Evolutionary conservation across 2,797 vertebrate genomes (phyloP).

Genomic region (Coregonus sp.): DNA sequence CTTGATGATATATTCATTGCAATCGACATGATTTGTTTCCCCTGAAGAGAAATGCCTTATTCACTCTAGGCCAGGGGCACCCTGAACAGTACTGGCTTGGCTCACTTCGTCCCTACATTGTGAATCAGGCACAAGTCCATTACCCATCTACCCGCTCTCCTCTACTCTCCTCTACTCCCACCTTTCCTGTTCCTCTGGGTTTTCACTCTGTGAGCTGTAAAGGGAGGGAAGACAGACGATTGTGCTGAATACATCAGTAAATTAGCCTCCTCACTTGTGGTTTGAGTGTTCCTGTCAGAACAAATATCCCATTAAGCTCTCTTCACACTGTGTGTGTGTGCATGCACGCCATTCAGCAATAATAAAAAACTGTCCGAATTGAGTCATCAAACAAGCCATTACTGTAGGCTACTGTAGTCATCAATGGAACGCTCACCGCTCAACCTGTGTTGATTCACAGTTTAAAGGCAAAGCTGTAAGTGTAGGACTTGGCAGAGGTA

Average conservation of each 20-base stretch:
- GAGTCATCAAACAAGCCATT: too few species aligned
- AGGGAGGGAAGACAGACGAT: background rate
- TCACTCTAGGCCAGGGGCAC: background rate
- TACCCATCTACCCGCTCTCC: background rate
- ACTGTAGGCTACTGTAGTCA: too few species aligned
- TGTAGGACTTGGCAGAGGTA: background rate
- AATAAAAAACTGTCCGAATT: too few species aligned
- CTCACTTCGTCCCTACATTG: too few species aligned
- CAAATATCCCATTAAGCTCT: conserved; percentile 1
- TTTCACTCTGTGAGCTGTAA: background rate
- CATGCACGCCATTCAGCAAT: too few species aligned
- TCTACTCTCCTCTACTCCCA: background rate
- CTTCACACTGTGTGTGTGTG: background rate
- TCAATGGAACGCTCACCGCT: too few species aligned
- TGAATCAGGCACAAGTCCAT: background rate
- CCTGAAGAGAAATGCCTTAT: background rate
- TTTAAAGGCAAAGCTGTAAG: background rate
- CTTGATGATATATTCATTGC: background rate
- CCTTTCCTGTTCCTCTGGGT: too few species aligned
- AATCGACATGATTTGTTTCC: background rate
- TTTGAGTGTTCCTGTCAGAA: conserved; percentile 4
- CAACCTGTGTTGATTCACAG: too few species aligned
- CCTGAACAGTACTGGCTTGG: too few species aligned
- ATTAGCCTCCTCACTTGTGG: background rate
- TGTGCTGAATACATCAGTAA: background rate